Conservation (phyloP, 2,888 invertebrate genomes). For the Athalia circularis region DNA sequence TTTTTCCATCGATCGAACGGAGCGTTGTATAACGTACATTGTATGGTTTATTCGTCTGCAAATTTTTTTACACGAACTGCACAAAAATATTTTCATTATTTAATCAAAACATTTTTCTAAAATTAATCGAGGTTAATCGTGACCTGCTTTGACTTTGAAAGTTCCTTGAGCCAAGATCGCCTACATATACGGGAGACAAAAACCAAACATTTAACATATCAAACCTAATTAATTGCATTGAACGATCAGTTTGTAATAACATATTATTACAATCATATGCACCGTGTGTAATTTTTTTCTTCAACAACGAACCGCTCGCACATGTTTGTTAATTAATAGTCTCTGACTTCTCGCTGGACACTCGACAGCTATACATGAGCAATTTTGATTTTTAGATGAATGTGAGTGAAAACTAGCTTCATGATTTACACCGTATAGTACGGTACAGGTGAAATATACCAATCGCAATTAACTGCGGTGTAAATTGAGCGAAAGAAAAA, state of each 20-base stretch:
- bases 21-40: too few relatives aligned
- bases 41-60: too few relatives aligned
- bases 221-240: slow-evolving; percentile 18
- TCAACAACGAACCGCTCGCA: background rate
- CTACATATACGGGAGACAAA: background rate
- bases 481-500: too few relatives aligned
- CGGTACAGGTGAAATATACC: too few relatives aligned
- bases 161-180: background rate
- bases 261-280: slow-evolving; percentile 22
- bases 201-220: slow-evolving; percentile 16
- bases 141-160: background rate
- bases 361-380: too few relatives aligned
- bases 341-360: background rate
- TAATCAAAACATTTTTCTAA: background rate
- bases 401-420: too few relatives aligned
- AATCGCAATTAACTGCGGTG: too few relatives aligned
- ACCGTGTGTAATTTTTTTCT: background rate
- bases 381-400: too few relatives aligned
- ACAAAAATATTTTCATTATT: background rate
- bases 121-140: background rate
- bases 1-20: too few relatives aligned
- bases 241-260: slow-evolving; percentile 25
- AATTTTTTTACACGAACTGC: background rate
- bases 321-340: background rate
- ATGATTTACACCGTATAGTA: too few relatives aligned